Evolutionary conservation across 2,113 vertebrate genomes (phyloP), one percentile per base, ranked within the genome.

Genomic region (Gopherus flavomarginatus): DNA sequence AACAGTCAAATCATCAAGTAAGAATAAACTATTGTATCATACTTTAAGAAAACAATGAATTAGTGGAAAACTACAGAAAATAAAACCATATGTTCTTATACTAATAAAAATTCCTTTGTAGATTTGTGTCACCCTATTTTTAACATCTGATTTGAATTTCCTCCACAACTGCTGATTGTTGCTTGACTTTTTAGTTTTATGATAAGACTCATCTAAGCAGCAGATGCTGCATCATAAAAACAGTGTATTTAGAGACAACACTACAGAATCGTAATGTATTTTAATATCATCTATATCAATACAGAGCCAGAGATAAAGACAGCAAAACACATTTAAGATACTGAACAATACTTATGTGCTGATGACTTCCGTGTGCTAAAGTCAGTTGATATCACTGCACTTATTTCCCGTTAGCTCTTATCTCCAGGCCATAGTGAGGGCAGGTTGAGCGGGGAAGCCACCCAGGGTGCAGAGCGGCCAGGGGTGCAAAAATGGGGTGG

Each of bases 131-230:
- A 87, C 42, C 11, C 3, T 57, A 22, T 42, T 83, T 44, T 38
- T 35, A 24, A 22, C 49, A 16, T 75, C 77, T 57, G 53, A 4
- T 24, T 47, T 54, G 80, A 8, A 59, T 81, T 87, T 86, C 53
- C 88, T 90, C 47, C 75, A 52, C 69, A 91, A 69, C 29, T 89
- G 44, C n/a, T 57, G 56, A 79, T 49, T 2, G 13, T 14, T 77
- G 80, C 81, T 69, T 57, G 44, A 7, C 13, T 44, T 94, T 92
- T 85, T 81, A 85, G 88, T 77, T 83, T 22, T 53, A 80, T n/a
- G 3, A 92, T n/a, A 89, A 19, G 42, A 27, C 42, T 78, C 42
- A 44, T 47, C 75, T 78, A 47, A 78, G 22, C 75, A 78, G 21
- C 65, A 78, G 75, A 78, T 47, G 38, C 42, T 24, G 38, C 75